These are phyloP conservation scores for Sterrhoptilus dennistouni DNA, from an alignment of 2,113 vertebrate genomes.

Conservation along the genomic window DNA sequence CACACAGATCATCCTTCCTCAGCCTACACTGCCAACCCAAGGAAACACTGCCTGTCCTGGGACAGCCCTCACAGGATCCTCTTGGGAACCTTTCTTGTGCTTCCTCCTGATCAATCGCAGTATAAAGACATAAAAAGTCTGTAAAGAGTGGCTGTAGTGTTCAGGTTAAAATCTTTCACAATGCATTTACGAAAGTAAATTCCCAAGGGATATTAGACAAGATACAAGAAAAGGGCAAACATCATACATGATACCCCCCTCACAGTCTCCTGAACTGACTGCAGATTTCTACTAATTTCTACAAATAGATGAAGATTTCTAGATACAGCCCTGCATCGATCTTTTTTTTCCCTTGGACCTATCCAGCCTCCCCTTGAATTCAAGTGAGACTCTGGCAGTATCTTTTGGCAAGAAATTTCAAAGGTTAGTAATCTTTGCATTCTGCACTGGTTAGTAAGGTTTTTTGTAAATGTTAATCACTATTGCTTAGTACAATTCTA, in stretches of 20 bases:
- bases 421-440: not conserved
- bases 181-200: not conserved
- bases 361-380: not conserved
- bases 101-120: not conserved
- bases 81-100: not conserved
- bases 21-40: not conserved
- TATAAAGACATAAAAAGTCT: not conserved
- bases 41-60: not conserved
- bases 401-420: not conserved
- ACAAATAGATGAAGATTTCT: not conserved
- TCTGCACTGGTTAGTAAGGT: not conserved
- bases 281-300: not conserved
- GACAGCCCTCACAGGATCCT: not conserved
- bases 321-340: not conserved
- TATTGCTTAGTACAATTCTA: not conserved
- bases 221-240: not conserved
- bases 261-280: not conserved
- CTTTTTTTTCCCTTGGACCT: not conserved
- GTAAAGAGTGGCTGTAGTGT: not conserved
- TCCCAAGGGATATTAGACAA: not conserved
- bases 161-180: not conserved
- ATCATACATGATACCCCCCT: rapidly evolving
- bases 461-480: not conserved
- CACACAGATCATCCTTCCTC: not conserved
- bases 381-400: not conserved